These are phyloP conservation scores for Terebella lapidaria DNA, from an alignment of 2,888 invertebrate species.

Conservation along the genomic window DNA sequence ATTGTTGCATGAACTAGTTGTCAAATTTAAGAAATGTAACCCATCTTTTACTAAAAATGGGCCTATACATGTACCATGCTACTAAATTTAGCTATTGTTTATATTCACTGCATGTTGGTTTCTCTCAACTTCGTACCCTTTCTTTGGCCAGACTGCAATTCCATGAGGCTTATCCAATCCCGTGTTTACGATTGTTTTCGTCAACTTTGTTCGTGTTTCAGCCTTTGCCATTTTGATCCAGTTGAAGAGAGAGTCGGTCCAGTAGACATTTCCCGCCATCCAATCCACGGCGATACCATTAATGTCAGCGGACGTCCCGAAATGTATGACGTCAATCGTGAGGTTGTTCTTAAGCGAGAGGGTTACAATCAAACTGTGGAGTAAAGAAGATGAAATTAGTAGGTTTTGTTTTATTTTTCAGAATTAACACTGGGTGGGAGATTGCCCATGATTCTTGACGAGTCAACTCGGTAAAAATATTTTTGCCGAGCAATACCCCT, in stretches of 20 bases:
- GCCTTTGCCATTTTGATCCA: constrained; percentile 39
- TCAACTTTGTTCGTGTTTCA: constrained; percentile 8
- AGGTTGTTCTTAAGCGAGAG: constrained; percentile 14
- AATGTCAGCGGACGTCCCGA: constrained; percentile 40
- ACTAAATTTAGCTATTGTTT: too few relatives aligned
- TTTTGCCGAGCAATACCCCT: too few relatives aligned
- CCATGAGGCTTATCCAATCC: constrained; percentile 39
- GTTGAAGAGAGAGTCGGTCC: constrained; percentile 44
- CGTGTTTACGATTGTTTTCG: constrained; percentile 9
- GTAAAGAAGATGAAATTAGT: background rate
- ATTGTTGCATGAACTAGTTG: too few relatives aligned
- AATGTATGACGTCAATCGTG: constrained; percentile 29
- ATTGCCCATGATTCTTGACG: too few relatives aligned
- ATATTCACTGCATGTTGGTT: too few relatives aligned
- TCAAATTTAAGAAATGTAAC: too few relatives aligned
- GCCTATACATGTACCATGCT: too few relatives aligned
- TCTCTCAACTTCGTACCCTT: constrained; percentile 18
- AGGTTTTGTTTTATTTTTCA: too few relatives aligned
- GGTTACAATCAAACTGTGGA: constrained; percentile 14
- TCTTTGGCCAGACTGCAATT: constrained; percentile 40
- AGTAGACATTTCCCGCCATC: constrained; percentile 40
- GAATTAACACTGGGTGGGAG: too few relatives aligned
- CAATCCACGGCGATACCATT: constrained; percentile 45
- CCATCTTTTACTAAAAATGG: too few relatives aligned
- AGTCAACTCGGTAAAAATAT: too few relatives aligned